Percentiles rank a stretch among this genome's conserved stretches.
Conservation (phyloP, 1,140 invertebrate genomes). For the Drosophila mauritiana region DNA sequence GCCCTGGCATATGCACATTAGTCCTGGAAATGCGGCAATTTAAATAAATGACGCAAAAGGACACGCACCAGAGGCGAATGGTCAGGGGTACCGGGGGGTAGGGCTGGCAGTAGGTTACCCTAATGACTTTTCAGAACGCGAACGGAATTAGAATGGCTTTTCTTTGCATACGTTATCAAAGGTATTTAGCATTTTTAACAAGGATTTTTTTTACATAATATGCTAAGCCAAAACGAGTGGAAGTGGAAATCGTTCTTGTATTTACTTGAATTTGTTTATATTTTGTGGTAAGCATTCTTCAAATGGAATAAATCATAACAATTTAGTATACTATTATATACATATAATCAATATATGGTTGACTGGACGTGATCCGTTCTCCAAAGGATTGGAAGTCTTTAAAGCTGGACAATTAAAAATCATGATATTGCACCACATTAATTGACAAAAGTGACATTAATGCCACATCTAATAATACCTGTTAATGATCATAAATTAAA, state of each 20-base stretch:
- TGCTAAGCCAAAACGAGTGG: not conserved
- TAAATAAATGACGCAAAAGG: slow-evolving; percentile 80
- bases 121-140: slow-evolving; percentile 76
- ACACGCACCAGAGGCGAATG: slow-evolving; percentile 59
- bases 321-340: too few species aligned
- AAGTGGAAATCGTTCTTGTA: not conserved
- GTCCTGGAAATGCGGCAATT: slow-evolving; percentile 75
- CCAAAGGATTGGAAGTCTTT: too few species aligned
- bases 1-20: slow-evolving; percentile 75
- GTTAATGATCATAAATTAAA: slow-evolving; percentile 20
- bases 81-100: not conserved
- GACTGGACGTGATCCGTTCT: too few species aligned
- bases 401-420: not conserved
- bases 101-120: slow-evolving; percentile 14
- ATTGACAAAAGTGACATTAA: not conserved
- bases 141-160: slow-evolving; percentile 25
- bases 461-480: not conserved
- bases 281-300: too few species aligned
- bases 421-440: too few species aligned
- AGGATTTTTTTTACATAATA: not conserved
- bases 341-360: too few species aligned
- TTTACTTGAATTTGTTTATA: not conserved
- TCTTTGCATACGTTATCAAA: slow-evolving; percentile 28
- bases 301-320: too few species aligned
- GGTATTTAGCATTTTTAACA: slow-evolving; percentile 10